These are phyloP conservation scores for Vanessa tameamea DNA, from an alignment of 1,140 invertebrate species.

Conservation along the genomic window DNA sequence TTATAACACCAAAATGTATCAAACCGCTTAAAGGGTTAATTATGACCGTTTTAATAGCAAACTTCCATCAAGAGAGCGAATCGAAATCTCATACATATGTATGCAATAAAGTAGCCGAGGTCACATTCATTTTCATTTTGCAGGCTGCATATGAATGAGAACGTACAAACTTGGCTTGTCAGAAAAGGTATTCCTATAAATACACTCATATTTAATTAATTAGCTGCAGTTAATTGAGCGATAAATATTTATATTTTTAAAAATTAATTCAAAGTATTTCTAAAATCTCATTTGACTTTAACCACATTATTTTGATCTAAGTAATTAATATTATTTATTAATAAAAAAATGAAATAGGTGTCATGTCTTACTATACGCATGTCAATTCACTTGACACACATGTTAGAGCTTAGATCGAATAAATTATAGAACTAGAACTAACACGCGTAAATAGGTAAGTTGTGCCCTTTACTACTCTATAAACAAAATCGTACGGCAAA, in stretches of 20 bases:
- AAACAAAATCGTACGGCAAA: background rate
- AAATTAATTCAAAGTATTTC: no score
- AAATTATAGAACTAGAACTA: conserved; percentile 1
- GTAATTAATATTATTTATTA: no score
- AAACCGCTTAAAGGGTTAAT: background rate
- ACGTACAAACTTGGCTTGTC: conserved; percentile 1
- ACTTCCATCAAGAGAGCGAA: background rate
- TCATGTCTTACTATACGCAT: background rate
- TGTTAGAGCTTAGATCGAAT: background rate
- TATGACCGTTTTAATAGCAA: background rate
- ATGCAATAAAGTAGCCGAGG: conserved; percentile 4
- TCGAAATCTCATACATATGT: conserved; percentile 9
- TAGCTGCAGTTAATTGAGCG: background rate
- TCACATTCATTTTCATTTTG: conserved; percentile 12
- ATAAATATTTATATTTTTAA: no score
- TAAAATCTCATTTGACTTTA: no score
- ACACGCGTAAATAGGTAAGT: background rate
- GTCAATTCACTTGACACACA: conserved; percentile 5
- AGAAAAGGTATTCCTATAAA: background rate
- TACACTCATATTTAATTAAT: background rate
- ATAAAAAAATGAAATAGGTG: background rate
- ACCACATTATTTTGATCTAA: no score
- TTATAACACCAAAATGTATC: background rate
- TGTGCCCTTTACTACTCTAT: background rate
- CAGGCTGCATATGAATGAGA: conserved; percentile 11